Evolutionary conservation across 2,888 invertebrate species (phyloP), one percentile per base, ranked within the genome.

Genomic region (Xestobium rufovillosum): DNA sequence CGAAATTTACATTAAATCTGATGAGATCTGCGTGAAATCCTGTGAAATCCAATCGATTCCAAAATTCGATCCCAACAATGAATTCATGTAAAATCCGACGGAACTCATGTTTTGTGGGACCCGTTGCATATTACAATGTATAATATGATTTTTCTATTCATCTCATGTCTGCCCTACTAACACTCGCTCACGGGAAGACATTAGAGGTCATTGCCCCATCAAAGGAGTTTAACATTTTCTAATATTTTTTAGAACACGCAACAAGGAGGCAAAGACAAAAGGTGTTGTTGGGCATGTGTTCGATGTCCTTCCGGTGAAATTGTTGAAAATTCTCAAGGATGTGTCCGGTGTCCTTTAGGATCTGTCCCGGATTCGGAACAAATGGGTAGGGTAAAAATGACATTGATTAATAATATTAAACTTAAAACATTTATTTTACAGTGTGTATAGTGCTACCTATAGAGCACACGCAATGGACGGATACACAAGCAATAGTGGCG

Each of bases 241-340:
- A 13, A 34, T n/a, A 10, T 34, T 33, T 10, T 10, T 27, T 27
- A 11, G 2, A 26, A 70, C 46, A 69, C 72, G 44, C 73, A 77
- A 57, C 71, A 71, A 17, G 74, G 73, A 41, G 72, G 75, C 32
- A 68, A 72, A 51, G 74, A 76, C 48, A 73, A 76, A 43, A 66
- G 72, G 28, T 85, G 85, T 59, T 86, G 85, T 63, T 86, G 85
- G 85, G 75, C 76, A 28, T 86, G 86, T 61, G 76, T 76, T 15
- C 64, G 70, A 3, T 86, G 86, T 65, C 69, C 72, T 43, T 68
- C 73, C 41, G 71, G 77, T 43, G 75, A 79, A 57, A 72, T 73
- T 52, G 65, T 78, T 30, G 73, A 76, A 43, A 69, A 71, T 37
- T n/a, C n/a, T n/a, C 43, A 51, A 28, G 68, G 68, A 13, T 83